Evolutionary conservation across 2,113 vertebrate genomes (phyloP), one percentile per base, ranked within the genome.

Genomic region (cattle (Bos taurus)): DNA sequence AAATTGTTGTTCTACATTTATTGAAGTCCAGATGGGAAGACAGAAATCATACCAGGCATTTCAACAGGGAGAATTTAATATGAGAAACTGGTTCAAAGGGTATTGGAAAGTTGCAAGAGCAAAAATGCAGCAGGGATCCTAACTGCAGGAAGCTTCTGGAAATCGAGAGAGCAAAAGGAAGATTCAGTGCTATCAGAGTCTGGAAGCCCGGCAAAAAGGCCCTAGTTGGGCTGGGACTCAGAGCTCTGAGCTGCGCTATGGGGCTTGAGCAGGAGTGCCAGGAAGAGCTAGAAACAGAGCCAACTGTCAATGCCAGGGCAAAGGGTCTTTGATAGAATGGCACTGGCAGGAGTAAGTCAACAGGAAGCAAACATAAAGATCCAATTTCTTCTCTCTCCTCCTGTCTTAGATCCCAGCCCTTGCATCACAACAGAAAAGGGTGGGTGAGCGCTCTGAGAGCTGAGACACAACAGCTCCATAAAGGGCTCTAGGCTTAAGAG

Each of bases 61-160:
- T 94, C 52, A 48, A 74, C 10, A 60, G 50, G 60, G n/a, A 74
- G 82, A 62, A 43, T n/a, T 81, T 10, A 33, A 84, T 5, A 81
- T 0, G 43, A 86, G 30, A 94, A 25, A n/a, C 0, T 2, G 25
- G 10, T 6, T 56, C 8, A 30, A 30, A 64, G 14, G 21, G 2
- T n/a, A 2, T 13, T 33, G 12, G 36, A 25, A 14, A 64, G 54
- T 10, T 1, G 0, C 2, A 77, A 33, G 3, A 48, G 13, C 23
- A 21, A 57, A 78, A 60, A 14, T 0, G 11, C 19, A 19, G 15
- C 2, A 7, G 7, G 43, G n/a, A 6, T 7, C 6, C 2, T 6
- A 54, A 50, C 7, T 25, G 15, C 26, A 59, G 50, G 50, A 71
- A 64, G 40, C 62, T 19, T 67, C 25, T 57, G 1, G 7, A 52